Evolutionary conservation across 2,113 vertebrate species (phyloP), one percentile per base, ranked within the genome.

Genomic region (Australoheros scitulus): DNA sequence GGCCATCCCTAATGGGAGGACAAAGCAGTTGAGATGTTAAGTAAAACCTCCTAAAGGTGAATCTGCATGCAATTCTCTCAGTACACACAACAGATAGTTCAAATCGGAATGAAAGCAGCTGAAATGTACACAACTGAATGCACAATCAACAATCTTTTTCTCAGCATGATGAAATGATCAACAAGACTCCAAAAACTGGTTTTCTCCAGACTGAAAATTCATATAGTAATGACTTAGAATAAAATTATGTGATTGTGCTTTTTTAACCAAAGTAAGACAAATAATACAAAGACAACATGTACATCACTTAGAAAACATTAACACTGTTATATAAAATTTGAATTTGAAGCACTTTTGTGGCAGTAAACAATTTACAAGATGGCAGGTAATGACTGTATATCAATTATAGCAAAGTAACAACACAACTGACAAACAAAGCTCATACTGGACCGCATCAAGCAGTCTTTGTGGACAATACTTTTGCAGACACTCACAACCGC

Each of bases 221-320:
- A 96, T 97, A 96, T 95, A 97, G 96, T 79, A 97, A 97, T 96
- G 96, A 96, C 97, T 97, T 97, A 96, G 96, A 97, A 98, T 96
- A 97, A 98, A 97, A 96, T 97, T 96, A 97, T 97, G 95, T 97
- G 97, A 97, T 98, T 99, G 97, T 99, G 97, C 97, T 99, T 99
- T 98, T 97, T 96, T 97, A 98, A 98, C 96, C 96, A 97, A 98
- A 95, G 97, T 93, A 91, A 87, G 82, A 95, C 92, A 94, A 93
- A 94, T 86, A 93, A 93, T 93, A 92, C 92, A 93, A 92, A 92
- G 88, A 95, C 92, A 88, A 93, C 92, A 93, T 92, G 85, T 93
- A 95, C 94, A 94, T 93, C 89, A 94, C 94, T 89, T 92, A 95
- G 89, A 94, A 95, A 96, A 96, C 96, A 96, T 96, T 94, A 96